These are phyloP conservation scores for Tachina fera DNA, from an alignment of 2,888 invertebrate species.

Conservation along the genomic window DNA sequence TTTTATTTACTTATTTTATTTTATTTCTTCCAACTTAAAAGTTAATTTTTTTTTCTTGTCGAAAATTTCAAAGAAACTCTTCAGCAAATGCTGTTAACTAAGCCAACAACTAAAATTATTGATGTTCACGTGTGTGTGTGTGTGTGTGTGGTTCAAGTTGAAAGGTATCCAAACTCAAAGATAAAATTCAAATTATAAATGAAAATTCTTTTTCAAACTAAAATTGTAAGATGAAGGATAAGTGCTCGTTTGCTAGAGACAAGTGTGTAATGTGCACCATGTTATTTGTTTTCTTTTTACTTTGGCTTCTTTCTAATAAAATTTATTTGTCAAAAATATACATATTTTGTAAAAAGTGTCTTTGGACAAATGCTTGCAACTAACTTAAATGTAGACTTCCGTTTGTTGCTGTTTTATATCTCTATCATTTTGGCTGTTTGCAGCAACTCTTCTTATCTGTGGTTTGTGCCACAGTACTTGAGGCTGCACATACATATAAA, in stretches of 20 bases:
- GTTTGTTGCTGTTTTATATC: background rate
- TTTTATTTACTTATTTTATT: constrained; percentile 7
- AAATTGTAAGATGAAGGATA: constrained; percentile 12
- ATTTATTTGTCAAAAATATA: constrained; percentile 66
- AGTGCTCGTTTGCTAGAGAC: constrained; percentile 28
- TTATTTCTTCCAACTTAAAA: background rate
- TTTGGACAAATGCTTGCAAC: constrained; percentile 57
- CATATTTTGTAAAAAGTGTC: constrained; percentile 39
- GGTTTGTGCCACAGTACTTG: constrained; percentile 17
- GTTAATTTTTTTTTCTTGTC: background rate
- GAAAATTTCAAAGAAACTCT: background rate
- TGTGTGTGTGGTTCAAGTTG: background rate
- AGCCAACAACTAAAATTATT: constrained; percentile 9
- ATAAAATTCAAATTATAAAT: constrained; percentile 63
- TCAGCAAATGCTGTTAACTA: constrained; percentile 1
- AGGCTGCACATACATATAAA: constrained; percentile 34
- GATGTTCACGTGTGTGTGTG: background rate
- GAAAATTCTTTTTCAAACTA: constrained; percentile 30
- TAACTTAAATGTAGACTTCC: constrained; percentile 40
- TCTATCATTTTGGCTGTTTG: background rate
- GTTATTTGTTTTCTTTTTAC: background rate
- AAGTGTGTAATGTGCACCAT: constrained; percentile 36
- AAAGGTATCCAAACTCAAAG: constrained; percentile 25
- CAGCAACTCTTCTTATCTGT: constrained; percentile 1
- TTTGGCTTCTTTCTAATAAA: constrained; percentile 6